A percentile compares a stretch with the other conserved stretches of the same genome.
Conservation (phyloP, 2,888 invertebrate genomes). For the Platerodrilus igneus region DNA sequence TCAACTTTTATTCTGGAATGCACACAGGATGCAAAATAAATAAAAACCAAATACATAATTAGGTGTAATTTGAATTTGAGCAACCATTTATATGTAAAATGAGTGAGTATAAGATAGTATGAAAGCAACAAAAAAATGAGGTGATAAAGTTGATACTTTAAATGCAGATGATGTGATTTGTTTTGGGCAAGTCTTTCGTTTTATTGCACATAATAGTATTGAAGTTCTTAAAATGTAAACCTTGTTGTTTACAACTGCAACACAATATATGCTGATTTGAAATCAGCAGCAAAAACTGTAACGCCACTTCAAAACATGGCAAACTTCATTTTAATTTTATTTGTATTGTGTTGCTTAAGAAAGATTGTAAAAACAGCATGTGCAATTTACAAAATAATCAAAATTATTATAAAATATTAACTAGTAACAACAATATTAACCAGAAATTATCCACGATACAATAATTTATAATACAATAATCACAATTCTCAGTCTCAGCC, state of each 20-base stretch:
- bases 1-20: constrained; percentile 43
- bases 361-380: constrained; percentile 17
- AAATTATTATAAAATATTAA: constrained; percentile 37
- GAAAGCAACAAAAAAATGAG: no score
- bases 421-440: constrained; percentile 40
- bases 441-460: constrained; percentile 38
- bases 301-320: no score
- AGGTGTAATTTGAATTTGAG: constrained; percentile 38
- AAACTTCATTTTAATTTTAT: no score
- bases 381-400: constrained; percentile 21
- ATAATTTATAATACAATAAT: constrained; percentile 40
- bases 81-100: no score
- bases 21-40: constrained; percentile 43
- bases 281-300: no score
- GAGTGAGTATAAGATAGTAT: no score
- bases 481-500: constrained; percentile 33
- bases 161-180: constrained; percentile 38
- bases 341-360: constrained; percentile 9
- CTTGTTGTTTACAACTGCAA: constrained; percentile 33
- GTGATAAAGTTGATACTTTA: constrained; percentile 36
- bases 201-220: constrained; percentile 45
- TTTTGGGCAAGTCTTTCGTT: constrained; percentile 36
- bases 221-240: constrained; percentile 43
- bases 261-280: no score
- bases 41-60: constrained; percentile 41